Percentiles rank a stretch among this genome's conserved stretches.
Conservation (phyloP, 1,140 invertebrate species). For the Pseudachorutes palmiensis region DNA sequence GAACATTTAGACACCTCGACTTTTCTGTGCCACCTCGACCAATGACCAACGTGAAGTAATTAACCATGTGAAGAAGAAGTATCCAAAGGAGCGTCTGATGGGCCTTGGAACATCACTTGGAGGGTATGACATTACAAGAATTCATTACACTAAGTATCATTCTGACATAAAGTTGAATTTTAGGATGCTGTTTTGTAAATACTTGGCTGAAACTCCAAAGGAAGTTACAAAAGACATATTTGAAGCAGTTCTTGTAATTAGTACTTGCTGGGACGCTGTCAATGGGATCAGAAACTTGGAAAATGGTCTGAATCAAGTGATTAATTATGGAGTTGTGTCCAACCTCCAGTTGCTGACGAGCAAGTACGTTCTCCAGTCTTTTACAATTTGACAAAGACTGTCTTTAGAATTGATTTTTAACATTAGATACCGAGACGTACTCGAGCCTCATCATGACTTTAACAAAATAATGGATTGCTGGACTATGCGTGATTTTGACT, state of each 20-base stretch:
- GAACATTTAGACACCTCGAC: conserved; percentile 63
- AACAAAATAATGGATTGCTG: conserved; percentile 21
- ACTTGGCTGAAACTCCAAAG: conserved; percentile 20
- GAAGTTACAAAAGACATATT: conserved; percentile 23
- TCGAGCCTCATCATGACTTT: conserved; percentile 28
- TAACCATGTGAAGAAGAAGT: conserved; percentile 54
- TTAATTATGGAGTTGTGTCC: conserved; percentile 27
- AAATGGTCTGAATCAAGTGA: conserved; percentile 25
- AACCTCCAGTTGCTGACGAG: conserved; percentile 26
- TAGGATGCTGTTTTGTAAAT: conserved; percentile 29
- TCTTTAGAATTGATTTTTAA: too few species aligned
- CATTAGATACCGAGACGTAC: conserved; percentile 22
- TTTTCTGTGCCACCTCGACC: conserved; percentile 67
- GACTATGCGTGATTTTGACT: conserved; percentile 26
- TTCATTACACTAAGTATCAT: background rate
- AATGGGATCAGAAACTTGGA: conserved; percentile 22
- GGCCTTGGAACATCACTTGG: conserved; percentile 42
- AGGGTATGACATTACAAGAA: conserved; percentile 41
- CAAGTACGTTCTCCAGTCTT: conserved; percentile 9
- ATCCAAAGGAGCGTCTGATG: conserved; percentile 59
- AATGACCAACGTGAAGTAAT: conserved; percentile 71
- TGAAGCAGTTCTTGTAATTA: conserved; percentile 24
- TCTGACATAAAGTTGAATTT: background rate
- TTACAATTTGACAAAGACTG: conserved; percentile 2
- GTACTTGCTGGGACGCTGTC: conserved; percentile 33